A percentile compares a stretch with the other conserved stretches of the same genome.
These are phyloP conservation scores for Coleophora deauratella DNA, from an alignment of 2,888 invertebrate genomes.

Conservation along the genomic window DNA sequence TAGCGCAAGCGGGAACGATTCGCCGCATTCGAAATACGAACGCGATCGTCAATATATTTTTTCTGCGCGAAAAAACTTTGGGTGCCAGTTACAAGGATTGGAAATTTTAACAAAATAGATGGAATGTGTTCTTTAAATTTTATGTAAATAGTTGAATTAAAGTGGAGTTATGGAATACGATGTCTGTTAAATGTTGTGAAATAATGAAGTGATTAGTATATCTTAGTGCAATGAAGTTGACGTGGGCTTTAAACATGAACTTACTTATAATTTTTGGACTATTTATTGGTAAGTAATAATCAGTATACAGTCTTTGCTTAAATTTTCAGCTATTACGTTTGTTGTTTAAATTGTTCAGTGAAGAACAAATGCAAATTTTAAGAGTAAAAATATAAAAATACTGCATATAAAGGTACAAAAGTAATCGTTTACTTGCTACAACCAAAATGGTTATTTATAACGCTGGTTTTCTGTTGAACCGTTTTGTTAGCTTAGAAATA, in stretches of 20 bases:
- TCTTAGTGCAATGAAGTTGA: constrained; percentile 23
- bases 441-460: too few relatives aligned
- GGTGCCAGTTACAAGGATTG: not conserved
- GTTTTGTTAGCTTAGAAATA: too few relatives aligned
- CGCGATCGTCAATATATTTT: not conserved
- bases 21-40: not conserved
- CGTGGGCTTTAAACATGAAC: constrained; percentile 30
- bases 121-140: not conserved
- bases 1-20: constrained; percentile 2
- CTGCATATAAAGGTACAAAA: too few relatives aligned
- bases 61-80: not conserved
- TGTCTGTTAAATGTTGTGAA: constrained; percentile 9
- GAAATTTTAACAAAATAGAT: not conserved
- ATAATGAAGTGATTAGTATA: constrained; percentile 3
- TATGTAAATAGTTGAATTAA: not conserved
- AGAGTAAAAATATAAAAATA: too few relatives aligned
- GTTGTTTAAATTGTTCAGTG: too few relatives aligned
- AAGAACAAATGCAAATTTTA: too few relatives aligned
- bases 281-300: constrained; percentile 36
- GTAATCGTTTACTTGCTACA: too few relatives aligned
- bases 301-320: not conserved
- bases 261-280: constrained; percentile 43
- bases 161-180: constrained; percentile 6
- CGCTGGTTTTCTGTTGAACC: too few relatives aligned
- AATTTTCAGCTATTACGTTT: too few relatives aligned